phyloP scores from a whole-genome alignment of 2,113 vertebrate genomes.

The Cygnus atratus region DNA sequence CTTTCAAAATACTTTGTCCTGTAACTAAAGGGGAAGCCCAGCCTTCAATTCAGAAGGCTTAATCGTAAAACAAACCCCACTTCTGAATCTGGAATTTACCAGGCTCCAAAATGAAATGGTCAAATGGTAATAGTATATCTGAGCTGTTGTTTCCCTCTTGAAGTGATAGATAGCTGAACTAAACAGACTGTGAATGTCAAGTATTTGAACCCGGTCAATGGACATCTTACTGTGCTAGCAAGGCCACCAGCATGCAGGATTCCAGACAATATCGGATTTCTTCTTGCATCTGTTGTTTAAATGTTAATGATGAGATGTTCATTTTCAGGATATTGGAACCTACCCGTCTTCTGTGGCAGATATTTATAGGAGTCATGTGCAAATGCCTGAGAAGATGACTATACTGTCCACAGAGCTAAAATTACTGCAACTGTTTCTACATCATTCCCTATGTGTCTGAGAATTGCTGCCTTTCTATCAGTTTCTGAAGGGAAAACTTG shows the following conservation, averaged over 20 bases:
- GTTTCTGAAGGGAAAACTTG: neutral
- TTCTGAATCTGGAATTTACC: neutral
- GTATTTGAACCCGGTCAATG: neutral
- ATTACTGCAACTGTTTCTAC: neutral
- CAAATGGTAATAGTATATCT: neutral
- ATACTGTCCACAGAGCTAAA: neutral
- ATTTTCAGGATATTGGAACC: neutral
- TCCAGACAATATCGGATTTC: neutral
- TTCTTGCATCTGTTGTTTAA: neutral
- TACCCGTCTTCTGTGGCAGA: fast-evolving
- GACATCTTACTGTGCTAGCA: neutral
- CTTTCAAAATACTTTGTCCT: neutral
- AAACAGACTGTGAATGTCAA: neutral
- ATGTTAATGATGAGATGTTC: neutral
- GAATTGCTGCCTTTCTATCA: neutral
- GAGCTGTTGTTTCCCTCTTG: neutral
- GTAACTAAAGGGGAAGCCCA: neutral
- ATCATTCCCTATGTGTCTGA: neutral
- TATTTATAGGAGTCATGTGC: neutral
- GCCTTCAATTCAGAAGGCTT: neutral
- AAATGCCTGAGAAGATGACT: neutral
- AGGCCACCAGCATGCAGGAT: neutral
- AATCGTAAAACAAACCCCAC: neutral
- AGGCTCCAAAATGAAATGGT: neutral
- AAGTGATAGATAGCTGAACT: neutral